A percentile compares a stretch with the other conserved stretches of the same genome.
phyloP scores from a whole-genome alignment of 2,797 vertebrate genomes.

The Galaxias olidus region DNA sequence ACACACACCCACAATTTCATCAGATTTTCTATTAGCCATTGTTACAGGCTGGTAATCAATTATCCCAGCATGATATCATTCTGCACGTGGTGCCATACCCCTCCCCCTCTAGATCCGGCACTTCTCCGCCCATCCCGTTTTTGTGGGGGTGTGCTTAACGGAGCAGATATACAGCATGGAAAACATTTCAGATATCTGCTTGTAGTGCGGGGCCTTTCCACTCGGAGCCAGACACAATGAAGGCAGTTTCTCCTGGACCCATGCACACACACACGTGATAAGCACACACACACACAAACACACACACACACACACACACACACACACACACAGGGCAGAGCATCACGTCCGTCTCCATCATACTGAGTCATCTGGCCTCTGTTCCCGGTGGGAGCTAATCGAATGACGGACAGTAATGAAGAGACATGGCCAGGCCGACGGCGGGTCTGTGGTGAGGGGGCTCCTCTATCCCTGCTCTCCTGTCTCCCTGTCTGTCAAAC shows the following conservation, averaged over 20 bases:
- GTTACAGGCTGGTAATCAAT: conserved; percentile 10
- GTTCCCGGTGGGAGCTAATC: conserved; percentile 59
- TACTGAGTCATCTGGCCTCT: conserved; percentile 67
- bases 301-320: not conserved
- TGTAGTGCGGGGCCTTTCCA: too few species aligned
- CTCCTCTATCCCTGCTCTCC: conserved; percentile 5
- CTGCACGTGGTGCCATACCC: not conserved
- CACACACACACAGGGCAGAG: conserved; percentile 23
- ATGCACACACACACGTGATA: too few species aligned
- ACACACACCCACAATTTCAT: too few species aligned
- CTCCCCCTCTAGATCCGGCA: not conserved
- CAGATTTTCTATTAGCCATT: conserved; percentile 3
- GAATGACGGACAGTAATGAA: conserved; percentile 63
- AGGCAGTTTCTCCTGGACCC: too few species aligned
- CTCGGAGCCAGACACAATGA: too few species aligned
- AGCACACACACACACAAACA: not conserved
- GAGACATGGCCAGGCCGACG: conserved; percentile 50
- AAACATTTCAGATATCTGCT: too few species aligned
- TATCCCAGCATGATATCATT: not conserved
- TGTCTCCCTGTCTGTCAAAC: not conserved
- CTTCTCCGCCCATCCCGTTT: too few species aligned
- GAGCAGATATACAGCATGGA: too few species aligned
- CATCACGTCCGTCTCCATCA: conserved; percentile 54
- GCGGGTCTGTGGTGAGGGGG: conserved; percentile 37
- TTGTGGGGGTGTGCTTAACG: too few species aligned